Evolutionary conservation across 2,113 vertebrate species (phyloP), one percentile per base, ranked within the genome.

Genomic region (Dascyllus trimaculatus): DNA sequence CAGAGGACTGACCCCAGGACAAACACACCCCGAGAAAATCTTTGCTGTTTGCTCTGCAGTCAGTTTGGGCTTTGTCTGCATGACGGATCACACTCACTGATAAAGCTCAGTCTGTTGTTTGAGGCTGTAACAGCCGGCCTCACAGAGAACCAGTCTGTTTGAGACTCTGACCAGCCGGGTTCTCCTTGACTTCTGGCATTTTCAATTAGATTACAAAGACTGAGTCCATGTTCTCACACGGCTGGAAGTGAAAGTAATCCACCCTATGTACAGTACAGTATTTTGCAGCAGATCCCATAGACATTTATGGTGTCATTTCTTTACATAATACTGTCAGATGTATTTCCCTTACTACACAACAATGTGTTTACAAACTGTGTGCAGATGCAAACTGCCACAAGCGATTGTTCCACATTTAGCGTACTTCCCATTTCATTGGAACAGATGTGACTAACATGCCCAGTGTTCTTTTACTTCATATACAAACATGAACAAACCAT

Each of bases 1-100:
- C 62, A n/a, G 49, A 53, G 53, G 46, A 48, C 43, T 61, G 66
- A 75, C 67, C 65, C 24, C 52, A 71, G 74, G 63, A 59, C 40
- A 75, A 81, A 84, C 67, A 56, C 64, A 59, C 26, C 26, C 61
- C 26, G 43, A 52, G 35, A 79, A 80, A 76, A 40, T 53, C 57
- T 70, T 17, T 26, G 22, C 53, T 75, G 53, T 80, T 81, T 48
- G 45, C 49, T 71, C 59, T 81, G 76, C 56, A 17, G 60, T 75
- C 61, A 53, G 40, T 80, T 56, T 73, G 60, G 32, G 22, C 56
- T 72, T 38, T 15, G 57, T 53, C 61, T 58, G 65, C 43, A 19
- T 5, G 38, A 56, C 60, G 9, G 22, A 61, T 70, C 49, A 25
- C 22, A 49, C 43, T 52, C 29, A 9, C 65, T 24, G 71, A 76